phyloP scores from a whole-genome alignment of 2,888 invertebrate species.

The Aelia acuminata region DNA sequence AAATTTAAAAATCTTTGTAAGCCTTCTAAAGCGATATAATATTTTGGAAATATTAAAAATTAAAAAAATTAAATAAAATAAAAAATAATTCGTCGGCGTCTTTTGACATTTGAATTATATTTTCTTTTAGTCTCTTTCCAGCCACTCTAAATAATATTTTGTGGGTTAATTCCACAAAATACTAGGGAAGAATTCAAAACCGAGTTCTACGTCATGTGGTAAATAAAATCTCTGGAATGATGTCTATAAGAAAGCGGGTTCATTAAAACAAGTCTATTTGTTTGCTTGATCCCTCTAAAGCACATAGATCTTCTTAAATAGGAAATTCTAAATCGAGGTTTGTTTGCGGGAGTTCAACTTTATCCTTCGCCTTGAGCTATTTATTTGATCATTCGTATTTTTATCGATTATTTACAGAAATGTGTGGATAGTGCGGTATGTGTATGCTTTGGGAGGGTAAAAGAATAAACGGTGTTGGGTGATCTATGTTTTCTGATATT shows the following conservation, averaged over 20 bases:
- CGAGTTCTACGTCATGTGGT: not conserved
- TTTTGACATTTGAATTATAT: too few relatives aligned
- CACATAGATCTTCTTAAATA: not conserved
- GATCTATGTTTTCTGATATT: not conserved
- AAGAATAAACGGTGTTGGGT: not conserved
- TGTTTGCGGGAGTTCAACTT: not conserved
- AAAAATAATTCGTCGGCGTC: too few relatives aligned
- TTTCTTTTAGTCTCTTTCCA: too few relatives aligned
- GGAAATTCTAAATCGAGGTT: not conserved
- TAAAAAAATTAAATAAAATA: too few relatives aligned
- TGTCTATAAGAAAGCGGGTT: not conserved
- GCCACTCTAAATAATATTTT: too few relatives aligned
- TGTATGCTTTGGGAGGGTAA: not conserved
- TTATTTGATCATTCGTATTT: not conserved
- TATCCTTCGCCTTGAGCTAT: not conserved
- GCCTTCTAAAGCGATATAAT: too few relatives aligned
- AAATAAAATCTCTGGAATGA: not conserved
- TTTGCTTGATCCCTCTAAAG: not conserved
- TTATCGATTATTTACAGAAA: slow-evolving; percentile 7
- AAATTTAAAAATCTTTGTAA: too few relatives aligned
- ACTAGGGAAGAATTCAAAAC: not conserved
- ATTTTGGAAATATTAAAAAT: too few relatives aligned
- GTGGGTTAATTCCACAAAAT: too few relatives aligned
- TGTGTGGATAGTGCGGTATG: not conserved
- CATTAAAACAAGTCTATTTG: not conserved